Evolutionary conservation across 2,797 vertebrate genomes (phyloP).

Genomic region (Myripristis jacobus): DNA sequence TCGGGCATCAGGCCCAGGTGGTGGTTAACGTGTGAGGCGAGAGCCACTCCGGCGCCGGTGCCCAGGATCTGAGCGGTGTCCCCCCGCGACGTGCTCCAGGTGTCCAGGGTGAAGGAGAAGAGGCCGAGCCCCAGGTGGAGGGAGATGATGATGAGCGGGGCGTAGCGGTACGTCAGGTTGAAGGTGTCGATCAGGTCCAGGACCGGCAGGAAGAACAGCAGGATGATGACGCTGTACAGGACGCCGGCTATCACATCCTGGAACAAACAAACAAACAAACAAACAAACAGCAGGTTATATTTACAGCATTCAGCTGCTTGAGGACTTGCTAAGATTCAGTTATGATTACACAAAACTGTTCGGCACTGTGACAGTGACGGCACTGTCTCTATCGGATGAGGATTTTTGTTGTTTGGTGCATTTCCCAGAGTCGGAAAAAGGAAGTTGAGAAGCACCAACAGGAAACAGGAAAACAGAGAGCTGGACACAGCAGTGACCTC

Average conservation of each 20-base stretch:
- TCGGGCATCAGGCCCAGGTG: slow-evolving; percentile 86
- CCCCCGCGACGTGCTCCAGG: slow-evolving; percentile 97
- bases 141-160: slow-evolving; percentile 89
- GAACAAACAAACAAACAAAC: slow-evolving; percentile 23
- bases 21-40: slow-evolving; percentile 89
- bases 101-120: slow-evolving; percentile 96
- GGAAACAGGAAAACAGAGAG: slow-evolving; percentile 43
- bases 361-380: not conserved
- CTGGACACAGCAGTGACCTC: slow-evolving; percentile 4
- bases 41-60: slow-evolving; percentile 92
- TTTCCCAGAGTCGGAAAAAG: slow-evolving; percentile 22
- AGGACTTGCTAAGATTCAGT: no score
- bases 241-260: slow-evolving; percentile 95
- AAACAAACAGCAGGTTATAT: slow-evolving; percentile 19
- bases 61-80: slow-evolving; percentile 97
- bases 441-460: slow-evolving; percentile 20
- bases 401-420: not conserved
- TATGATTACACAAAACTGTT: not conserved
- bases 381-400: not conserved
- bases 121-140: slow-evolving; percentile 91
- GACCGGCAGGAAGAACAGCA: slow-evolving; percentile 88
- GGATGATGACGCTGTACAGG: slow-evolving; percentile 91
- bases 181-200: slow-evolving; percentile 91
- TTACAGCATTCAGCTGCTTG: no score
- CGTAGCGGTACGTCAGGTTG: slow-evolving; percentile 87